A percentile compares a stretch with the other conserved stretches of the same genome.
These are phyloP conservation scores for Loriculus beryllinus DNA, from an alignment of 2,797 vertebrate genomes.

Conservation along the genomic window DNA sequence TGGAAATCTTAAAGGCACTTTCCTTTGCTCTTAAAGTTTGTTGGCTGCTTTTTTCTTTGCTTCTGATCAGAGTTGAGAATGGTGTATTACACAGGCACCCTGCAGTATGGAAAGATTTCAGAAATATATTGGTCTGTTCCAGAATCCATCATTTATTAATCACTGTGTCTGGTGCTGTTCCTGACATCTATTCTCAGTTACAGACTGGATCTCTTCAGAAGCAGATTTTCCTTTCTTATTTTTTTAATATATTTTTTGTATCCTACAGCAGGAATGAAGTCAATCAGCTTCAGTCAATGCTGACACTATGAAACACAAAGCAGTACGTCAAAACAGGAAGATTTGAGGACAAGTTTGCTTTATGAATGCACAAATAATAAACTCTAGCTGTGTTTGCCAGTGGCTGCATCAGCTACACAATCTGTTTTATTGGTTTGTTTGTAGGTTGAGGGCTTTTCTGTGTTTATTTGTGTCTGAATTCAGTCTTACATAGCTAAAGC, in stretches of 20 bases:
- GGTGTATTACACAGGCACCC: neutral
- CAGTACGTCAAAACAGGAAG: slow-evolving; percentile 8
- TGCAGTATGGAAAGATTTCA: neutral
- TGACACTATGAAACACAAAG: neutral
- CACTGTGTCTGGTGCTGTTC: neutral
- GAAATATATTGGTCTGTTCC: neutral
- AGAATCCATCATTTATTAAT: slow-evolving; percentile 28
- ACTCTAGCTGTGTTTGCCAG: slow-evolving; percentile 33
- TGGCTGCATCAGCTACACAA: slow-evolving; percentile 15
- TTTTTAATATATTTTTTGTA: neutral
- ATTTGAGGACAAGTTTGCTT: slow-evolving; percentile 3
- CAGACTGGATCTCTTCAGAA: neutral
- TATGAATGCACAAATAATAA: slow-evolving; percentile 31
- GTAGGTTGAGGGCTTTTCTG: neutral
- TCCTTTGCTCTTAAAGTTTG: neutral
- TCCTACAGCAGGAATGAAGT: slow-evolving; percentile 7
- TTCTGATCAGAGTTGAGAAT: neutral
- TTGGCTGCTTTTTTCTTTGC: neutral
- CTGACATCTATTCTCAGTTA: neutral
- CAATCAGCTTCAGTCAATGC: slow-evolving; percentile 35
- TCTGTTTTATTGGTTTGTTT: slow-evolving; percentile 3
- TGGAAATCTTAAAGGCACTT: neutral
- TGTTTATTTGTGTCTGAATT: neutral
- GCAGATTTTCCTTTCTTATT: neutral
- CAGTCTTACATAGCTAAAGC: neutral